Evolutionary conservation across 2,888 invertebrate species (phyloP), one percentile per base, ranked within the genome.

Genomic region (Calameuta filiformis): DNA sequence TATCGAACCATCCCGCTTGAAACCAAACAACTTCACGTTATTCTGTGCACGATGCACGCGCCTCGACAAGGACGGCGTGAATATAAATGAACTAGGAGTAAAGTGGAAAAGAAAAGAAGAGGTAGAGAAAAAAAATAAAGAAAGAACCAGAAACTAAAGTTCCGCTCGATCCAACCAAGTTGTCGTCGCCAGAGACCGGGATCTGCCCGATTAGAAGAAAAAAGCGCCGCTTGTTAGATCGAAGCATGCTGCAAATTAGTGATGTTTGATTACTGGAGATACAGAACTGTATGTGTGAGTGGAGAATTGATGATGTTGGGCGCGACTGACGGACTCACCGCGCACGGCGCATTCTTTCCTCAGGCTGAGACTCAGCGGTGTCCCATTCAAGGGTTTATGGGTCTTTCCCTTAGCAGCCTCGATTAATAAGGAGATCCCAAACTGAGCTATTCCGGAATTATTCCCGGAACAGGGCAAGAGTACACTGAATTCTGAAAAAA

Each of bases 301-400:
- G 85, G 86, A 89, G 88, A 88, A 85, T 85, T 90, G 89, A 86
- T 88, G 91, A 89, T 90, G 88, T 89, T 90, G 87, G 90, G 89
- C 89, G 89, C 90, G 90, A 90, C 86, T 89, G 87, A 89, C 87
- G 88, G 85, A 95, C 95, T 95, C 95, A 96, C 97, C 96, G 95
- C 96, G 96, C 94, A 96, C 96, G 92, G 96, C 95, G 94, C 98
- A 98, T 94, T 98, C 97, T 95, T 98, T 98, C 93, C 96, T 95
- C 91, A 98, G 94, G 92, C 95, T 95, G 90, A 98, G 94, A 88
- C 97, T 94, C 87, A 98, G 93, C 81, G 98, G 98, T 89, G 97
- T 98, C 89, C 97, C 97, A 90, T 96, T 95, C 86, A 98, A 92
- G 82, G 96, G 95, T 90, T 94, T 94, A 56, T 56, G 56, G 56